Base-by-base conservation (phyloP, 2,113 vertebrate species). In the Chaetops frenatus region DNA sequence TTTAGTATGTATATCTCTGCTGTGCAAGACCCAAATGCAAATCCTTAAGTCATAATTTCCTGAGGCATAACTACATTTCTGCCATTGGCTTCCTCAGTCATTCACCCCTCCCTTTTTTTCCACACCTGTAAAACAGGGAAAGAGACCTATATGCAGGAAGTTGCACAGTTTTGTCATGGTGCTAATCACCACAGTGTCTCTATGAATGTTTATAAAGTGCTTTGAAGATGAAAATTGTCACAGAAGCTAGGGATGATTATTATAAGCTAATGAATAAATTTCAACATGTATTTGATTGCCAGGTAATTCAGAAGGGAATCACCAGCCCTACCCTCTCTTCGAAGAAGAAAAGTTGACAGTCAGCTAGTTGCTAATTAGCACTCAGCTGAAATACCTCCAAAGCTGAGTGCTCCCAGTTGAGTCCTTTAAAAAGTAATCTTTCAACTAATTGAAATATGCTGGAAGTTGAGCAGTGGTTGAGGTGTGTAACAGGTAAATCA, bases 311-410 rank as follows among this genome's bases (percentile, higher is more conserved):
- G 94, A 91, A 78, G 94, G 96, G 96, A 96, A 96, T 91, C 88
- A 70, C 90, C 95, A 97, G 86, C 76, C 65, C 93, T 95, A 94
- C 82, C 81, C 48, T 94, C 84, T 81, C 72, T 94, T 89, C 69
- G 65, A 95, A 96, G 92, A 97, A 95, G 90, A 64, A 95, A 96
- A 98, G 97, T 97, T 98, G 97, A 97, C 96, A 97, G 96, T 97
- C 94, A 97, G 97, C 90, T 96, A 96, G 94, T 95, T 97, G 95
- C 94, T 98, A 98, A 98, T 98, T 97, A 97, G 95, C 92, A 97
- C 83, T 97, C 96, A 95, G 76, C 88, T 93, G 95, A 97, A 97
- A 97, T 96, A 87, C 94, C 96, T 97, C 95, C 94, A 96, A 97
- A 97, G 96, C 94, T 95, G 95, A 97, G 89, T 74, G 90, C 66